phyloP scores from a whole-genome alignment of 2,113 vertebrate species.

The Epinephelus lanceolatus region DNA sequence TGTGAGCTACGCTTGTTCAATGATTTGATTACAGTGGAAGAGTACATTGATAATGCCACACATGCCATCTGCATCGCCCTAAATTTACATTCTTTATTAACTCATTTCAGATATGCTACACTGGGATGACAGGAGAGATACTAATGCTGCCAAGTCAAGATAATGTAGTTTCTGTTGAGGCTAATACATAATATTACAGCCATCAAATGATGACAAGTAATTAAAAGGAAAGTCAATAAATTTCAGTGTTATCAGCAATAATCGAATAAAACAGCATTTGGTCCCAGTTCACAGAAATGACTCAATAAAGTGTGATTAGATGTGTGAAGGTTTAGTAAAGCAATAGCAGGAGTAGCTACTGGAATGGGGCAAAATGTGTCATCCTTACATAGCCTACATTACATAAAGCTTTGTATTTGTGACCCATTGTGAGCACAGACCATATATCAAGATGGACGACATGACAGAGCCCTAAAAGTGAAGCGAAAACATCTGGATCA shows the following conservation, averaged over 20 bases:
- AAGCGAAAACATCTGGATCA: too few relatives aligned
- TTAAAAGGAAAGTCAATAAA: not conserved
- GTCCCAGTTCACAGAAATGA: not conserved
- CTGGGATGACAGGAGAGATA: not conserved
- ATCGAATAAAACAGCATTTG: not conserved
- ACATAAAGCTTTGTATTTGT: too few relatives aligned
- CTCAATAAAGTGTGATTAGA: not conserved
- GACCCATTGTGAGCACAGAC: too few relatives aligned
- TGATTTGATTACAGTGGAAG: conserved; percentile 6
- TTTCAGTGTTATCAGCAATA: not conserved
- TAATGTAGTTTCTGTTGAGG: not conserved
- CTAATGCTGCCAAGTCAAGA: not conserved
- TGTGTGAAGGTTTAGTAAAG: not conserved
- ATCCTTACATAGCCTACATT: too few relatives aligned
- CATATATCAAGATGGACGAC: too few relatives aligned
- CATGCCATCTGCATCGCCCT: not conserved
- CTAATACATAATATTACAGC: not conserved
- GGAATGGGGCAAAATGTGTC: too few relatives aligned
- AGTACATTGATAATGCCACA: conserved; percentile 5
- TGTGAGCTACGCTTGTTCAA: not conserved
- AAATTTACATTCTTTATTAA: not conserved
- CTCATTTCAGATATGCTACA: not conserved
- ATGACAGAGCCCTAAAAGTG: too few relatives aligned
- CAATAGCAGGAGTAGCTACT: too few relatives aligned
- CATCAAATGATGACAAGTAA: not conserved